Evolutionary conservation across 2,888 invertebrate genomes (phyloP).

Genomic region (Rotaria macrura): DNA sequence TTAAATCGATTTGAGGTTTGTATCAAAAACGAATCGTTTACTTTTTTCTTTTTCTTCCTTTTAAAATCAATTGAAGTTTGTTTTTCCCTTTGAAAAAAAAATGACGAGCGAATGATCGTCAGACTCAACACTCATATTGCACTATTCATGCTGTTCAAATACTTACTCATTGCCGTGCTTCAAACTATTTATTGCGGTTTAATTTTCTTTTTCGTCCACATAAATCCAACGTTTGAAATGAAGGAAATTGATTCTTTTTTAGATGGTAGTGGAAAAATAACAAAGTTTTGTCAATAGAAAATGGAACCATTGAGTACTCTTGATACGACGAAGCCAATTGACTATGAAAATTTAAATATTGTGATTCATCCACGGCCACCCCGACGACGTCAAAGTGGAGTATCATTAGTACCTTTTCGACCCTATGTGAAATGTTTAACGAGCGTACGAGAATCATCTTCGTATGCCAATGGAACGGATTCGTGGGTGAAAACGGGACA

Average conservation of each 20-base stretch:
- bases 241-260: too few relatives aligned
- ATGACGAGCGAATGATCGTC: not conserved
- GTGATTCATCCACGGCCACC: not conserved
- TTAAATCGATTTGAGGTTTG: not conserved
- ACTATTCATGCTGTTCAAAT: not conserved
- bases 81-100: not conserved
- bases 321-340: not conserved
- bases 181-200: not conserved
- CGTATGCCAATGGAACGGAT: not conserved
- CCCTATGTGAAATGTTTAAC: not conserved
- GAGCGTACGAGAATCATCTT: not conserved
- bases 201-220: not conserved
- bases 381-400: not conserved
- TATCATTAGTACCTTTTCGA: not conserved
- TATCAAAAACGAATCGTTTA: not conserved
- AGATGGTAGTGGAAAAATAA: too few relatives aligned
- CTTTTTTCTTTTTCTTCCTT: not conserved
- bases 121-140: not conserved
- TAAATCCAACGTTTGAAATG: too few relatives aligned
- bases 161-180: not conserved
- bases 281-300: too few relatives aligned
- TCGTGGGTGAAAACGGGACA: not conserved
- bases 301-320: not conserved
- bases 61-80: not conserved
- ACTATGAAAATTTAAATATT: not conserved